These are phyloP conservation scores for Miniopterus natalensis DNA, from an alignment of 2,113 vertebrate species.

Conservation along the genomic window DNA sequence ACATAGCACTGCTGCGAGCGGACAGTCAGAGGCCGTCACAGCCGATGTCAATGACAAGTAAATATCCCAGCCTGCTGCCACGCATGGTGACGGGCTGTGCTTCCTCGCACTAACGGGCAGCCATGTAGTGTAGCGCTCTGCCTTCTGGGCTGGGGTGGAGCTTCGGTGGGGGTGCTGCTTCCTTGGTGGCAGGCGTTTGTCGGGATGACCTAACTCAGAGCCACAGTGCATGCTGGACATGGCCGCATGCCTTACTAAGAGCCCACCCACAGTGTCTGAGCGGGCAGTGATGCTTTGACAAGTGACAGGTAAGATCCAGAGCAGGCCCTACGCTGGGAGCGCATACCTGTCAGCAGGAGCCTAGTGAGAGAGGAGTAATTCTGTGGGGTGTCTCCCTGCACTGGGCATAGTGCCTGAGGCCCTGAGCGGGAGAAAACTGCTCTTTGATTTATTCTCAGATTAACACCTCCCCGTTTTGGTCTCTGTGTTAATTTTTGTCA, in stretches of 20 bases:
- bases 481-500: not conserved
- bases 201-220: constrained; percentile 66
- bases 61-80: constrained; percentile 88
- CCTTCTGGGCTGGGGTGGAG: not conserved
- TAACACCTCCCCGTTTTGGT: not conserved
- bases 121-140: not conserved
- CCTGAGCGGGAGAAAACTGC: not conserved
- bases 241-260: constrained; percentile 80
- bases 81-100: constrained; percentile 94
- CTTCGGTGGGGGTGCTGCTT: constrained; percentile 50
- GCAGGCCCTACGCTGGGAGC: not conserved
- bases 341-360: no score
- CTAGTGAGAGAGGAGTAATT: no score
- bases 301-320: not conserved
- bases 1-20: constrained; percentile 90
- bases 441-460: not conserved
- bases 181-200: constrained; percentile 52
- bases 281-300: not conserved
- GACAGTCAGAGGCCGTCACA: constrained; percentile 90
- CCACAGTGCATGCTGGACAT: constrained; percentile 73
- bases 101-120: constrained; percentile 85
- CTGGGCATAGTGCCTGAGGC: not conserved
- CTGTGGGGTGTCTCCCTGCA: not conserved
- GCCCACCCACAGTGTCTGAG: not conserved
- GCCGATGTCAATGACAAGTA: constrained; percentile 96